Evolutionary conservation across 2,797 vertebrate species (phyloP), one percentile per base, ranked within the genome.

Genomic region (Falco concolor): DNA sequence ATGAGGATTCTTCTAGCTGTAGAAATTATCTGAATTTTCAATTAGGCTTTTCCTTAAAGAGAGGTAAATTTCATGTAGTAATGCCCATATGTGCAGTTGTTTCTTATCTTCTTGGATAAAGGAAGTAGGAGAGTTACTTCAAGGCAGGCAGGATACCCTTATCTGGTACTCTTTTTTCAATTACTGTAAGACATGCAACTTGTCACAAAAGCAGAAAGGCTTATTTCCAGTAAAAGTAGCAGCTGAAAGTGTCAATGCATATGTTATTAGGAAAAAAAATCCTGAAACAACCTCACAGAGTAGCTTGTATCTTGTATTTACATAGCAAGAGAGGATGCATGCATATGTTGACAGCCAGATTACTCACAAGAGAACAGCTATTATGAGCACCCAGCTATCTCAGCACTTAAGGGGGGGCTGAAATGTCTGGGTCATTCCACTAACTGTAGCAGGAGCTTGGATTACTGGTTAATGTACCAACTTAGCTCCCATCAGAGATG

Each of bases 101-200:
- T 95, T 81, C 79, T 96, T 96, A 94, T 93, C 93, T 86, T 74
- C 45, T 84, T 75, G 64, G 38, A 90, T 40, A 94, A 95, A 89
- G 87, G 94, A 95, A 95, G 54, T 53, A 86, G n/a, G 36, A 68
- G 50, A 87, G 69, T 89, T 91, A 90, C 68, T 95, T 94, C 30
- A 85, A 72, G 76, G 40, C 77, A 91, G 83, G 77, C 63, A 96
- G 91, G 79, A 89, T 88, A 40, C 64, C 74, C 79, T 92, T 81
- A 91, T 92, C 94, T 90, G 67, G 69, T 54, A 20, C 50, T 90
- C 85, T 93, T 96, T 95, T 95, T 92, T 82, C 86, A 94, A 40
- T 90, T 95, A 84, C 72, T 76, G 23, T 74, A 87, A 81, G 86
- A 95, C 78, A 63, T 84, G 27, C 42, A 82, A 40, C 69, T 89